phyloP scores from a whole-genome alignment of 2,113 vertebrate genomes.

The Gymnobelideus leadbeateri region DNA sequence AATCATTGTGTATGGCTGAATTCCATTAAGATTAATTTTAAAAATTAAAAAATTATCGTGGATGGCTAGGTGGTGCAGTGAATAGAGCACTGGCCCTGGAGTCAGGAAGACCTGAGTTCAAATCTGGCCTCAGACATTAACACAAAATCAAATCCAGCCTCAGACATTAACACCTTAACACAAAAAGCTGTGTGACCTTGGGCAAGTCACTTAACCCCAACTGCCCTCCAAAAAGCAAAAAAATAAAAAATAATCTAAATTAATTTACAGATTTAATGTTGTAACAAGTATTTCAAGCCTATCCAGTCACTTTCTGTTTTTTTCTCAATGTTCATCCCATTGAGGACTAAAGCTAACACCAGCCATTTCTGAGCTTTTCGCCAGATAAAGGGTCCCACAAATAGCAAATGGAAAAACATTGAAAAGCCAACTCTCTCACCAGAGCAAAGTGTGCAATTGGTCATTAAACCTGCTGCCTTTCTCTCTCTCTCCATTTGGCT shows the following conservation, averaged over 20 bases:
- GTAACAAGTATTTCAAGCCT: slow-evolving; percentile 21
- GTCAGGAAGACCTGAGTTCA: too few relatives aligned
- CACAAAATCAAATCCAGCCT: too few relatives aligned
- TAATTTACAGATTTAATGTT: not conserved
- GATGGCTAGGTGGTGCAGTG: too few relatives aligned
- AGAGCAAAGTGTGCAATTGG: slow-evolving; percentile 89
- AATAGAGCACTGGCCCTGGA: too few relatives aligned
- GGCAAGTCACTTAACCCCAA: too few relatives aligned
- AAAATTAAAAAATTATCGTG: too few relatives aligned
- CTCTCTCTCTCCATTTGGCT: slow-evolving; percentile 88
- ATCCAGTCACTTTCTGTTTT: slow-evolving; percentile 15
- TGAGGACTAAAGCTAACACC: not conserved
- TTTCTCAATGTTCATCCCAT: not conserved
- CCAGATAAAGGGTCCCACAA: not conserved
- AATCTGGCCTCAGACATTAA: too few relatives aligned
- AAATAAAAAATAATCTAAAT: not conserved
- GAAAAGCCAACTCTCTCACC: slow-evolving; percentile 82
- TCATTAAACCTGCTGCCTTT: slow-evolving; percentile 90
- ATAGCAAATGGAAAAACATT: slow-evolving; percentile 4
- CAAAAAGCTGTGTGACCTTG: too few relatives aligned
- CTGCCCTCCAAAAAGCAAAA: too few relatives aligned
- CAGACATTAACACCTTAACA: too few relatives aligned
- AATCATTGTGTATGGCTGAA: not conserved
- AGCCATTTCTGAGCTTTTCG: slow-evolving; percentile 14
- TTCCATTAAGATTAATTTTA: not conserved